Base-by-base conservation (phyloP, 2,113 vertebrate species). In the Ardeotis arabs region DNA sequence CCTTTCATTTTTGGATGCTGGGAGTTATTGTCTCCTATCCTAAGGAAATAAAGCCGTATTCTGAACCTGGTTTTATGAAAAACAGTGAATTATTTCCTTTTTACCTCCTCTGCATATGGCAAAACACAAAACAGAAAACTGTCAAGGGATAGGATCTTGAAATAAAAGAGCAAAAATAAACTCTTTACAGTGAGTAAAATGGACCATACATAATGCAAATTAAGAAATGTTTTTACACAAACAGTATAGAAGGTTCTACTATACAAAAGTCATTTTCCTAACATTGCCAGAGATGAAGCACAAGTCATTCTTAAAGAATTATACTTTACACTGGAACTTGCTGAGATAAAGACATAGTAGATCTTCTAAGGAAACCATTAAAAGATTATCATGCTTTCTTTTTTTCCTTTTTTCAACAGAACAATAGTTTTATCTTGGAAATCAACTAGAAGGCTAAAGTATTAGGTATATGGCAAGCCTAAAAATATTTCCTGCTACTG, bases 1-100 rank as follows among this genome's bases (percentile, higher is more conserved):
- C 10, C 31, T 94, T 86, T 86, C 50, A 60, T 76, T 83, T 96
- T 72, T 79, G 25, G 25, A 64, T 87, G 16, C 31, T 89, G 29
- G 29, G 37, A 85, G 45, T 49, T 79, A 68, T 6, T 81, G 39
- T 76, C 33, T 76, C 60, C 35, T 21, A 72, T 78, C 55, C 55
- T 62, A 60, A 68, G 62, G 53, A 88, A 90, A 93, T 52, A 63
- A 89, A 84, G 13, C 4, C 25, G 4, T 76, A 83, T 79, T 91
- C 74, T 82, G 49, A 87, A 37, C 2, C 21, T 73, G 5, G 4
- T 82, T 76, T 72, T 60, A 63, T 75, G 33, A 79, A 82, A 90
- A 68, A 29, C 41, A 60, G 20, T 23, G 39, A 14, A 50, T n/a
- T 67, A n/a, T 67, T 93, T 70, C 50, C n/a, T 78, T 84, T 91